Conservation (phyloP, 2,888 invertebrate genomes). For the Endomychus coccineus region DNA sequence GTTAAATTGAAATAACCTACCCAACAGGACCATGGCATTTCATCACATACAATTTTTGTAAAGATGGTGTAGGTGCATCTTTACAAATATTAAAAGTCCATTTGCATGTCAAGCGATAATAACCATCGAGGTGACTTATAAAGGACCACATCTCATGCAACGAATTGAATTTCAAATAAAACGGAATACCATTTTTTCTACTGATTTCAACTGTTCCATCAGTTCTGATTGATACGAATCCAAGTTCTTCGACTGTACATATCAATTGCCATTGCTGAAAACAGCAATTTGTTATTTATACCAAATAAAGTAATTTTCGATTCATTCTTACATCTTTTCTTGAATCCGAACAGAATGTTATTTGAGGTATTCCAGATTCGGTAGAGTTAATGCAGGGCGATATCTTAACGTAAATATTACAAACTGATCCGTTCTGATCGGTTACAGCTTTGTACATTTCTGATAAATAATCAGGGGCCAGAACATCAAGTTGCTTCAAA, state of each 20-base stretch:
- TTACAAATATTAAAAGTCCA: constrained; percentile 88
- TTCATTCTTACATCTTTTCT: constrained; percentile 53
- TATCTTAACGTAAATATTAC: constrained; percentile 57
- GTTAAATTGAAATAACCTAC: constrained; percentile 55
- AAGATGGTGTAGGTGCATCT: constrained; percentile 71
- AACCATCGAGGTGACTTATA: constrained; percentile 76
- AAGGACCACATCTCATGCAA: constrained; percentile 65
- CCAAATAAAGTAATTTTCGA: not conserved
- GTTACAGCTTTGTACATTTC: constrained; percentile 66
- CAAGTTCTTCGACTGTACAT: constrained; percentile 76
- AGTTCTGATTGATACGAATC: constrained; percentile 67
- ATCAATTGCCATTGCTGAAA: constrained; percentile 60
- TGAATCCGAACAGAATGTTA: constrained; percentile 54
- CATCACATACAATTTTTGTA: constrained; percentile 61
- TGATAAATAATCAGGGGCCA: constrained; percentile 74
- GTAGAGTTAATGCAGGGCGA: constrained; percentile 54
- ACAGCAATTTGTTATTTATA: constrained; percentile 1
- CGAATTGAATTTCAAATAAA: constrained; percentile 63
- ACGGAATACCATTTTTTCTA: constrained; percentile 67
- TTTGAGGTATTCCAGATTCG: constrained; percentile 44
- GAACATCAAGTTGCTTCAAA: constrained; percentile 68
- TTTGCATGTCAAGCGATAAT: constrained; percentile 78
- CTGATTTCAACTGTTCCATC: constrained; percentile 70
- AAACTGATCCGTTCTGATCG: constrained; percentile 61
- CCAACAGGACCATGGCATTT: constrained; percentile 89